These are phyloP conservation scores for Macquaria ambigua DNA, from an alignment of 2,113 vertebrate species.

Conservation along the genomic window DNA sequence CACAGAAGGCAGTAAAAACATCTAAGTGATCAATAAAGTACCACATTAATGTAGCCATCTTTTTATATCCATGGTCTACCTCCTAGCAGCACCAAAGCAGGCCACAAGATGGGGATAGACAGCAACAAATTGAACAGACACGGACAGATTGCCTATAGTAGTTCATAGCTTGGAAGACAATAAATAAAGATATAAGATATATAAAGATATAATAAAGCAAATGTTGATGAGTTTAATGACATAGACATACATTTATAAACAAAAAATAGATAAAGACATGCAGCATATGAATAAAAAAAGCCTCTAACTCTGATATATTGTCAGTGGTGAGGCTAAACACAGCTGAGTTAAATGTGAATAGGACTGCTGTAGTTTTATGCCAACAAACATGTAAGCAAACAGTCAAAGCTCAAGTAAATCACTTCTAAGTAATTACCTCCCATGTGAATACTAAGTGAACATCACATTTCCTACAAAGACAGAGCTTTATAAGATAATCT, in stretches of 20 bases:
- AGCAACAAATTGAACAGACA: constrained; percentile 31
- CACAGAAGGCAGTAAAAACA: background rate
- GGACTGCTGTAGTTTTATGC: background rate
- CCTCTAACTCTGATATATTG: no score
- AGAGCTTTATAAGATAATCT: no score
- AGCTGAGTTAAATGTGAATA: no score
- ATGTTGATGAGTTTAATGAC: background rate
- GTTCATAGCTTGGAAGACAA: no score
- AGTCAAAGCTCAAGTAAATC: background rate
- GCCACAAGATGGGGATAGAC: constrained; percentile 75
- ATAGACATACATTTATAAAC: background rate
- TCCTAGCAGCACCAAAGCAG: constrained; percentile 1
- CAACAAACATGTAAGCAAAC: background rate
- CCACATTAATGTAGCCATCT: background rate
- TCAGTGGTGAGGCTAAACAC: no score
- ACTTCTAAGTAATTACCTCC: background rate
- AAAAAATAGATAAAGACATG: background rate
- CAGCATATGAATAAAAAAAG: background rate
- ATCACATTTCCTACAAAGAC: background rate
- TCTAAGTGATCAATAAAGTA: background rate
- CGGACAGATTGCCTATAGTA: background rate
- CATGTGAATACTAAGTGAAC: background rate
- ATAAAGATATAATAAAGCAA: background rate
- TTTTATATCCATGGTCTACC: background rate
- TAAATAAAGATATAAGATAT: no score